Percentiles rank a stretch among this genome's conserved stretches.
Conservation (phyloP, 2,797 vertebrate genomes). For the Hyperoplus immaculatus region DNA sequence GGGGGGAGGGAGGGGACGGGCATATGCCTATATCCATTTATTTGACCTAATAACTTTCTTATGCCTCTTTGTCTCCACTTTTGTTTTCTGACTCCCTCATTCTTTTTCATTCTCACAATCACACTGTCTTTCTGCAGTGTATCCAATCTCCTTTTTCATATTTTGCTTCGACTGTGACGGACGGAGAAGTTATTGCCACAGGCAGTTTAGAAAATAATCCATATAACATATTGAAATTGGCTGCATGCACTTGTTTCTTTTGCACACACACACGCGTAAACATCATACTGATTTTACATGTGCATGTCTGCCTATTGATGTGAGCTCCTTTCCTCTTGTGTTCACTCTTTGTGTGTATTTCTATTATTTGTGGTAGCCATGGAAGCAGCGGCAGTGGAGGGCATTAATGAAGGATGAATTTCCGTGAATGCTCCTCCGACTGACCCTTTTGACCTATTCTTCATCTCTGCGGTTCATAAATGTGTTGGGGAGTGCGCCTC, state of each 20-base stretch:
- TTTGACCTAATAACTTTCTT: constrained; percentile 23
- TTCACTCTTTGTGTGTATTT: constrained; percentile 11
- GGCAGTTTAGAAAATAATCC: constrained; percentile 20
- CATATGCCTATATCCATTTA: constrained; percentile 6
- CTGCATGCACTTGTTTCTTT: constrained; percentile 3
- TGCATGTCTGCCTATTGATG: constrained; percentile 10
- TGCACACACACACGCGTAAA: neutral
- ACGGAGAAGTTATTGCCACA: constrained; percentile 17
- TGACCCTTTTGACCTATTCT: constrained; percentile 38
- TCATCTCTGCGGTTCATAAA: constrained; percentile 17
- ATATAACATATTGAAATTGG: constrained; percentile 19
- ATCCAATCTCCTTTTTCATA: constrained; percentile 47
- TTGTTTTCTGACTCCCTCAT: constrained; percentile 26
- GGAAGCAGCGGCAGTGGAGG: constrained; percentile 26
- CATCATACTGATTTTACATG: neutral
- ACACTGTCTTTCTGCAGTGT: constrained; percentile 24
- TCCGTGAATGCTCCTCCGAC: constrained; percentile 2
- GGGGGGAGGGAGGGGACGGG: constrained; percentile 7
- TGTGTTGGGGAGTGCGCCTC: constrained; percentile 4
- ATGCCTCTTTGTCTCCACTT: neutral
- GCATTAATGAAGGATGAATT: constrained; percentile 29
- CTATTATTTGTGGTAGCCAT: constrained; percentile 44
- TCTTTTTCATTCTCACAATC: constrained; percentile 37
- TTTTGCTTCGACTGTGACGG: constrained; percentile 42
- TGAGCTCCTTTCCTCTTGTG: neutral